phyloP scores from a whole-genome alignment of 1,140 invertebrate genomes.

The Mamestra configurata region DNA sequence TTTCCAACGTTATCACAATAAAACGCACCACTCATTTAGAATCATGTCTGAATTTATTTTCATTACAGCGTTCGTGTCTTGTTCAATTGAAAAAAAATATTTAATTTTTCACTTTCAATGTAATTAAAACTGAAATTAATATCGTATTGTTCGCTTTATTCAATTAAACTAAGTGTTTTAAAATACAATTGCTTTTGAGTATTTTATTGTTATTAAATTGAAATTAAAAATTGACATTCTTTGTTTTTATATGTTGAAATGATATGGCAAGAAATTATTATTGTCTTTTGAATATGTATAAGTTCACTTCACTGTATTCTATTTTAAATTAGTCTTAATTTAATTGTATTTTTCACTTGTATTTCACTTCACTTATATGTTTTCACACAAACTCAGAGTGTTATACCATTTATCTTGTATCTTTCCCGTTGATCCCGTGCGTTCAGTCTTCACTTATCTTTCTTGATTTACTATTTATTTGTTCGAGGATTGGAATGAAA shows the following conservation, averaged over 20 bases:
- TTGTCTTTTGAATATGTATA: conserved; percentile 49
- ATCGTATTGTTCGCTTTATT: conserved; percentile 28
- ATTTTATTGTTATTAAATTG: not conserved
- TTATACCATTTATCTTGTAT: not conserved
- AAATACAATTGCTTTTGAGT: conserved; percentile 1
- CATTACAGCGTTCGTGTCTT: not conserved
- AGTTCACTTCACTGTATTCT: conserved; percentile 6
- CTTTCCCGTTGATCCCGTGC: conserved; percentile 36
- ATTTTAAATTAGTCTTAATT: not conserved
- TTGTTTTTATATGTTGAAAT: conserved; percentile 39
- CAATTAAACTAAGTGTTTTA: not conserved
- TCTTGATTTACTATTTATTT: conserved; percentile 30
- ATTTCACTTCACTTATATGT: not conserved
- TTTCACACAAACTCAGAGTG: not conserved
- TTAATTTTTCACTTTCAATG: not conserved
- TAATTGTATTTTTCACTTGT: too few relatives aligned
- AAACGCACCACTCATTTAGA: conserved; percentile 45
- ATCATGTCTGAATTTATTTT: conserved; percentile 28
- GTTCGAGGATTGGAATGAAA: conserved; percentile 44
- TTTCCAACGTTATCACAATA: conserved; percentile 39
- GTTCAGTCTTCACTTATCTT: conserved; percentile 44
- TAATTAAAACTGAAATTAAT: conserved; percentile 6
- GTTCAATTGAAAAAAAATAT: conserved; percentile 1
- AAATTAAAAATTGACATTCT: conserved; percentile 39
- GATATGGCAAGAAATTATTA: conserved; percentile 50